Evolutionary conservation across 2,797 vertebrate species (phyloP).

Genomic region (Chaunax sp.): DNA sequence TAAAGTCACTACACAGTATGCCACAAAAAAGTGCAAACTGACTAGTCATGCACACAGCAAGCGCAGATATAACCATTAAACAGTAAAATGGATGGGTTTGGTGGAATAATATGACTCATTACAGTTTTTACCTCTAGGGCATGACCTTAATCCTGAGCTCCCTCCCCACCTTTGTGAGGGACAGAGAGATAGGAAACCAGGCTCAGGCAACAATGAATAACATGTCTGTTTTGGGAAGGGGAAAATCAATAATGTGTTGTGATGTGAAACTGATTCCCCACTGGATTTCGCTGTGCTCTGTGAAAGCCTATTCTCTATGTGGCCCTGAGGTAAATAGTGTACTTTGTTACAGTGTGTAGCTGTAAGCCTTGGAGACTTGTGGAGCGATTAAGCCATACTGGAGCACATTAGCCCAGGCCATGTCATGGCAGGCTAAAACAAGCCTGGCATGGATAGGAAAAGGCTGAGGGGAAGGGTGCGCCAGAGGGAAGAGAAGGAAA

Average conservation of each 20-base stretch:
- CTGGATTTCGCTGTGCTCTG: constrained; percentile 73
- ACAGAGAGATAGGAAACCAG: constrained; percentile 64
- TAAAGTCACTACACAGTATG: no score
- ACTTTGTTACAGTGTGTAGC: constrained; percentile 77
- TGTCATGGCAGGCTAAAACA: constrained; percentile 77
- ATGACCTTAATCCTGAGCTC: constrained; percentile 71
- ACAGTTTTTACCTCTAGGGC: constrained; percentile 66
- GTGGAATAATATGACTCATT: constrained; percentile 56
- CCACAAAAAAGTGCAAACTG: not conserved
- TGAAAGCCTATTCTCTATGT: constrained; percentile 72
- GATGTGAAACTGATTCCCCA: constrained; percentile 85
- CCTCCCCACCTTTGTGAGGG: constrained; percentile 56
- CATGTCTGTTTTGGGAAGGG: constrained; percentile 69
- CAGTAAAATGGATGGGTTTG: constrained; percentile 45
- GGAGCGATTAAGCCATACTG: constrained; percentile 79
- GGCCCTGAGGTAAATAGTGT: constrained; percentile 82
- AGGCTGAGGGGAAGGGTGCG: constrained; percentile 45
- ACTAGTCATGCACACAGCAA: not conserved
- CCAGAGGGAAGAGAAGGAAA: constrained; percentile 41
- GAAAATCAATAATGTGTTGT: constrained; percentile 85
- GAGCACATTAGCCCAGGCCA: constrained; percentile 79
- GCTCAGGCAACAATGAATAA: constrained; percentile 74
- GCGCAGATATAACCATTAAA: constrained; percentile 36
- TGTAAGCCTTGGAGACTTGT: constrained; percentile 79
- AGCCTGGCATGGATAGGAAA: constrained; percentile 68